Evolutionary conservation across 2,888 invertebrate genomes (phyloP).

Genomic region (Lamproptera curius): DNA sequence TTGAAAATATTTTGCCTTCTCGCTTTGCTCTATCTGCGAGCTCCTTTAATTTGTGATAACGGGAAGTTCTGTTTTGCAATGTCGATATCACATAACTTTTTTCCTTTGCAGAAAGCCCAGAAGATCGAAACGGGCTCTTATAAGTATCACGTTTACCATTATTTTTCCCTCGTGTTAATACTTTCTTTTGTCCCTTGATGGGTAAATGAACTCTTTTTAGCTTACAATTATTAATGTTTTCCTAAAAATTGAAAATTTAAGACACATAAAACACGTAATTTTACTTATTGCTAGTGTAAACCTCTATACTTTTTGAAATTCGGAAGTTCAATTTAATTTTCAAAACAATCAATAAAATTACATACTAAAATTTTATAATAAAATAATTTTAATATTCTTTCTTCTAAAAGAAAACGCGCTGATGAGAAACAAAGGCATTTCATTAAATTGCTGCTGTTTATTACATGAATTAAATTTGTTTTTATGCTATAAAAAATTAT

Average conservation of each 20-base stretch:
- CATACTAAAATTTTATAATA: no score
- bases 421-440: no score
- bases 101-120: conserved; percentile 57
- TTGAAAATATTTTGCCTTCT: conserved; percentile 73
- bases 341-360: neutral
- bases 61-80: conserved; percentile 46
- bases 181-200: conserved; percentile 25
- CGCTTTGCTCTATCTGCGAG: conserved; percentile 68
- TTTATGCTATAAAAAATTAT: no score
- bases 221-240: conserved; percentile 23
- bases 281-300: no score
- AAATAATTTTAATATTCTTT: no score
- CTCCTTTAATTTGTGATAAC: conserved; percentile 55
- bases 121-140: conserved; percentile 28
- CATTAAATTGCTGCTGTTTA: no score
- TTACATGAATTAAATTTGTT: no score
- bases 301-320: neutral
- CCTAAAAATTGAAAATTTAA: no score
- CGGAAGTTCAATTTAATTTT: neutral
- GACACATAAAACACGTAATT: no score
- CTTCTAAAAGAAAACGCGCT: no score
- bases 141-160: conserved; percentile 19
- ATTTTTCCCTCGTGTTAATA: conserved; percentile 17
- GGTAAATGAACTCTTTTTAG: conserved; percentile 36
- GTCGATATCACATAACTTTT: conserved; percentile 52